phyloP scores from a whole-genome alignment of 2,113 vertebrate species.

The Gobius niger region DNA sequence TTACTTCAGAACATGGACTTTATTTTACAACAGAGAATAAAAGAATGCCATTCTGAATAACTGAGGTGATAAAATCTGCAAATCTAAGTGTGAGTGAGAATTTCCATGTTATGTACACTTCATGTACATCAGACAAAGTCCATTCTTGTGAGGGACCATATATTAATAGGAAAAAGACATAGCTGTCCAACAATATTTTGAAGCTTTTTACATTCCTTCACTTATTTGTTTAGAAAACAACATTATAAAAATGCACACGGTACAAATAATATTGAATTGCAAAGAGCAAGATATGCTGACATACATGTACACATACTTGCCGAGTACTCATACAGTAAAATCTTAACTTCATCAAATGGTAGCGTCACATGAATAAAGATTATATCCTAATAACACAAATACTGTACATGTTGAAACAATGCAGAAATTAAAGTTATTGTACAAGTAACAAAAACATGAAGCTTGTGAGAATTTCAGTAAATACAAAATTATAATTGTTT shows the following conservation, averaged over 20 bases:
- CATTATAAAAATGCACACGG: slow-evolving; percentile 99
- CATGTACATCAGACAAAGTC: slow-evolving; percentile 85
- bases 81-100: slow-evolving; percentile 90
- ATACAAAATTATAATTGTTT: slow-evolving; percentile 30
- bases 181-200: slow-evolving; percentile 89
- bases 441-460: slow-evolving; percentile 79
- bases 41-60: slow-evolving; percentile 84
- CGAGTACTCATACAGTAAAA: slow-evolving; percentile 89
- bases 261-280: slow-evolving; percentile 96
- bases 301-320: slow-evolving; percentile 89
- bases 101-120: slow-evolving; percentile 81
- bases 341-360: slow-evolving; percentile 75
- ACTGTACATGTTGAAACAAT: slow-evolving; percentile 87
- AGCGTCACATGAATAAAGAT: slow-evolving; percentile 80
- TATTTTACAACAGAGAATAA: slow-evolving; percentile 82
- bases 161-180: slow-evolving; percentile 84
- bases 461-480: slow-evolving; percentile 40
- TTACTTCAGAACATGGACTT: slow-evolving; percentile 68
- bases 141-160: slow-evolving; percentile 91
- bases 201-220: slow-evolving; percentile 62
- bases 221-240: slow-evolving; percentile 94
- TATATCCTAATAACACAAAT: slow-evolving; percentile 88
- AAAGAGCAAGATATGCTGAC: slow-evolving; percentile 92
- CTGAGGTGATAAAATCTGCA: slow-evolving; percentile 89
- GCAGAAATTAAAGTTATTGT: slow-evolving; percentile 82